Evolutionary conservation across 64 coral and sea anemone genomes (phyloP).

Genomic region (Montipora capricornis): DNA sequence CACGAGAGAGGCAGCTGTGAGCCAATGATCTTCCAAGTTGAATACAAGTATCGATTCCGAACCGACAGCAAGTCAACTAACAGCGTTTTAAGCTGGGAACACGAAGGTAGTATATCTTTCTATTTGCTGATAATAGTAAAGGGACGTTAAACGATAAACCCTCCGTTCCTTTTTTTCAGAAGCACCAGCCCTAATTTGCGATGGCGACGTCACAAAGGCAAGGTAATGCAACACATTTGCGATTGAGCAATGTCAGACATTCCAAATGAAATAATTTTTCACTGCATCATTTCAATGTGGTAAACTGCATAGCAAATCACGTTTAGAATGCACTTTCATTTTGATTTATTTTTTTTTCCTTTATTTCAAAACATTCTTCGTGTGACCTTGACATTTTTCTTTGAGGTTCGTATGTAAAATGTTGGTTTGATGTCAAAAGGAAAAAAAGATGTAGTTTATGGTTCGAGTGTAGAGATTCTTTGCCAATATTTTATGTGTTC

Average conservation of each 20-base stretch:
- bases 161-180: background rate
- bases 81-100: constrained; percentile 91
- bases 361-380: background rate
- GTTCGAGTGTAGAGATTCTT: too few species aligned
- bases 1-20: constrained; percentile 73
- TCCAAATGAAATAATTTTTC: too few species aligned
- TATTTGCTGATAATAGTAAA: background rate
- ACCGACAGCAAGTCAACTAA: constrained; percentile 64
- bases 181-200: background rate
- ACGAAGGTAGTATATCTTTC: constrained; percentile 66
- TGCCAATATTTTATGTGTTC: too few species aligned
- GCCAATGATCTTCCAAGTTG: constrained; percentile 57
- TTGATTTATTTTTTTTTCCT: background rate
- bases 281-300: background rate
- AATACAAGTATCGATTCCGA: constrained; percentile 68
- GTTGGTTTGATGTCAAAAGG: background rate
- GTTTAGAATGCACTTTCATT: background rate
- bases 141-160: too few species aligned
- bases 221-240: background rate
- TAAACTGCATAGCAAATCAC: background rate
- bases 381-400: background rate
- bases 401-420: background rate
- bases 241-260: background rate
- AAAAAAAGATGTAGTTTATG: background rate
- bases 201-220: background rate